These are phyloP conservation scores for Sebastes elongatus DNA, from an alignment of 2,797 vertebrate genomes.

Conservation along the genomic window DNA sequence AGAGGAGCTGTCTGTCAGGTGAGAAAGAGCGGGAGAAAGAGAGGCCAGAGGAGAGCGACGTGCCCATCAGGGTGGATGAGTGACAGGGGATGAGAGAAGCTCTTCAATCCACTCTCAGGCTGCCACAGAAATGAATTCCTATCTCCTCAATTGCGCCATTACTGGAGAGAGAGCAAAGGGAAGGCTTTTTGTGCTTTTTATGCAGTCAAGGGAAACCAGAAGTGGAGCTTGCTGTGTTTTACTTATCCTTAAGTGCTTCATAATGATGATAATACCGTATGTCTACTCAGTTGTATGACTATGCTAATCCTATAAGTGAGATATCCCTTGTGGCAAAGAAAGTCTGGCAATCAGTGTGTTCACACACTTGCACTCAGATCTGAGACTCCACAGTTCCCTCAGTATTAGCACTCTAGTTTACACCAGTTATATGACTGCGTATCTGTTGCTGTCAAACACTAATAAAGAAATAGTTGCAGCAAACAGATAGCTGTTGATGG, in stretches of 20 bases:
- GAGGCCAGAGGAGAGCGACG: constrained; percentile 36
- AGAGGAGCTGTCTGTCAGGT: constrained; percentile 61
- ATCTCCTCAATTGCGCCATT: constrained; percentile 59
- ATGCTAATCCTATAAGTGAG: constrained; percentile 54
- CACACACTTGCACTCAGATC: constrained; percentile 19
- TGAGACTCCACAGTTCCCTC: constrained; percentile 16
- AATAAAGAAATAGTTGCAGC: constrained; percentile 9
- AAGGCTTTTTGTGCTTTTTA: constrained; percentile 38
- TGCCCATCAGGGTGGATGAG: constrained; percentile 63
- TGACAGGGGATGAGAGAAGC: constrained; percentile 69
- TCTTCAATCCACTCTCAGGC: constrained; percentile 63
- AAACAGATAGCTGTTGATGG: constrained; percentile 2
- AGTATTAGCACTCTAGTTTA: constrained; percentile 13
- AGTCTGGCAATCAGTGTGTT: constrained; percentile 43
- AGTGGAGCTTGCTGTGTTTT: constrained; percentile 37
- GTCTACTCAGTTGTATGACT: constrained; percentile 40
- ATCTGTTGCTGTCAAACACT: constrained; percentile 23
- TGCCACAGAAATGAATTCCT: constrained; percentile 63
- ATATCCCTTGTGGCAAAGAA: constrained; percentile 34
- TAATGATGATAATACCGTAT: constrained; percentile 38
- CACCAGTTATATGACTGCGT: neutral
- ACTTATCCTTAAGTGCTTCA: constrained; percentile 53
- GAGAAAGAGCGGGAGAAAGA: constrained; percentile 18
- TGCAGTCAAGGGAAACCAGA: constrained; percentile 29
- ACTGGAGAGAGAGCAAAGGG: constrained; percentile 37